These are phyloP conservation scores for Branchellion lobata DNA, from an alignment of 2,888 invertebrate species.

Conservation along the genomic window DNA sequence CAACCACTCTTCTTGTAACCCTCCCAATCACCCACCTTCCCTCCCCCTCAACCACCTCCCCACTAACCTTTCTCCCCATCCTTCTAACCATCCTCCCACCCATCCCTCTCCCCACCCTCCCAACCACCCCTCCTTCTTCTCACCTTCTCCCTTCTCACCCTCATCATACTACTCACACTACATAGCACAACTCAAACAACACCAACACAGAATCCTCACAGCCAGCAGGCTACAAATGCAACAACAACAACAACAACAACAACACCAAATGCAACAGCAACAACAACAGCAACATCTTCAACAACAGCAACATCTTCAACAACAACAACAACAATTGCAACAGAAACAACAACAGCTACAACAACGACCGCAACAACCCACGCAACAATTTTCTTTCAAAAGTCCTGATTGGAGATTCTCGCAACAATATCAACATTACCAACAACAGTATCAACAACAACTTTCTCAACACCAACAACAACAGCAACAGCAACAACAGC, in stretches of 20 bases:
- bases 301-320: neutral
- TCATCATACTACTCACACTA: constrained; percentile 46
- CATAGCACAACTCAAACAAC: constrained; percentile 42
- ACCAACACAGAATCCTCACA: constrained; percentile 7
- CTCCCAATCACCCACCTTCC: constrained; percentile 31
- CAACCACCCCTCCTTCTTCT: constrained; percentile 43
- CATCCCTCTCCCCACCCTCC: constrained; percentile 31
- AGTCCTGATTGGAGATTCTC: neutral
- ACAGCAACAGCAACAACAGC: constrained; percentile 5
- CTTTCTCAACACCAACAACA: constrained; percentile 14
- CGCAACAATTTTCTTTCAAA: neutral
- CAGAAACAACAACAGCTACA: neutral
- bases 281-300: constrained; percentile 1
- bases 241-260: constrained; percentile 30
- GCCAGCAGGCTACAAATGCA: constrained; percentile 25
- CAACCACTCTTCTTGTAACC: neutral
- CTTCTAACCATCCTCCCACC: constrained; percentile 29
- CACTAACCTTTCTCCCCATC: constrained; percentile 25
- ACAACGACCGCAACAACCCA: neutral
- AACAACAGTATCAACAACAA: constrained; percentile 30
- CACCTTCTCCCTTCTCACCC: constrained; percentile 46
- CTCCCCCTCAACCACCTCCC: constrained; percentile 25
- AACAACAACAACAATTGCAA: neutral
- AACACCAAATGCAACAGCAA: constrained; percentile 12
- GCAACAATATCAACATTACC: constrained; percentile 31